Percentiles rank a stretch among this genome's conserved stretches.
These are phyloP conservation scores for Tadarida brasiliensis DNA, from an alignment of 2,797 vertebrate genomes.

Conservation along the genomic window DNA sequence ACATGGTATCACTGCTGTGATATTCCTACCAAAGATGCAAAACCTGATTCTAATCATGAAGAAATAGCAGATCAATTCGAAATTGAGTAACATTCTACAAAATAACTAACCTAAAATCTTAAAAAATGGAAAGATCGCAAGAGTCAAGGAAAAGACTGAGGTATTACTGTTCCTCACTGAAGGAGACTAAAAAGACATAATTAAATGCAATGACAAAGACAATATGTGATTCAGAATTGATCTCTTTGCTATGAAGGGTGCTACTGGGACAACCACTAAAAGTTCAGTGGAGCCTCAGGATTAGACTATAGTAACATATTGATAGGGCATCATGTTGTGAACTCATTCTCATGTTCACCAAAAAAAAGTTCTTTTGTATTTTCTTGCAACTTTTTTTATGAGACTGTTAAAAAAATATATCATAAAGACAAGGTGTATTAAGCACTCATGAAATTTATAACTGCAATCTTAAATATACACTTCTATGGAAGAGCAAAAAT, in stretches of 20 bases:
- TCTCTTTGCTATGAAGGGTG: not conserved
- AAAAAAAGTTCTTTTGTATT: not conserved
- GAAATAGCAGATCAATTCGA: slow-evolving; percentile 31
- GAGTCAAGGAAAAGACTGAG: not conserved
- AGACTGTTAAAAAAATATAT: slow-evolving; percentile 10
- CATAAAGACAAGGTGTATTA: not conserved
- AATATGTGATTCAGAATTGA: not conserved
- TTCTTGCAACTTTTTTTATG: slow-evolving; percentile 1
- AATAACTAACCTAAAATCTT: slow-evolving; percentile 2
- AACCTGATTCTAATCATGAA: slow-evolving; percentile 6
- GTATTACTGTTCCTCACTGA: not conserved
- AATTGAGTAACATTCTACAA: not conserved
- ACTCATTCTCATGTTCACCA: not conserved
- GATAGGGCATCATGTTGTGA: not conserved
- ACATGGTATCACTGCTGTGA: not conserved
- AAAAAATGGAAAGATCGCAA: not conserved
- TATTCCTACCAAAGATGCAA: not conserved
- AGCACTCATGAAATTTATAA: not conserved
- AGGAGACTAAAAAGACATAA: not conserved
- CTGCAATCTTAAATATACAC: not conserved
- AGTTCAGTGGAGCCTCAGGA: not conserved
- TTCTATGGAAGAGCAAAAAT: slow-evolving; percentile 49
- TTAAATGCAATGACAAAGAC: slow-evolving; percentile 18
- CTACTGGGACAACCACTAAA: not conserved
- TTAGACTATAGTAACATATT: not conserved